Conservation (phyloP, 2,797 vertebrate genomes). For the Lutjanus campechanus region DNA sequence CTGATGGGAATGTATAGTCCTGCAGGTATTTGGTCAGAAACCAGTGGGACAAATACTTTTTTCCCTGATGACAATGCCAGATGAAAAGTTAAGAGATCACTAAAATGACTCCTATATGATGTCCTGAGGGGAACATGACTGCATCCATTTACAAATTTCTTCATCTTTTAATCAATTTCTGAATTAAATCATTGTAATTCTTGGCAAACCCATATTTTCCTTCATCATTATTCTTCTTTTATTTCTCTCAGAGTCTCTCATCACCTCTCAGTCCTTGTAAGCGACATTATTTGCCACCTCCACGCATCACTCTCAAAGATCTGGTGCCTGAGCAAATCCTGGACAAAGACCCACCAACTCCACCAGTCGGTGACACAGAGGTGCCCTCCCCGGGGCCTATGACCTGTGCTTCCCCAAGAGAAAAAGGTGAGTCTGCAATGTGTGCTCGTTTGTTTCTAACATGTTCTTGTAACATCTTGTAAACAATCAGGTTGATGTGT, state of each 20-base stretch:
- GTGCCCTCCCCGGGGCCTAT: slow-evolving; percentile 48
- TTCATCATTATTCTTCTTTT: slow-evolving; percentile 2
- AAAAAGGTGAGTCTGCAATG: slow-evolving; percentile 55
- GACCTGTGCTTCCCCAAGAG: slow-evolving; percentile 47
- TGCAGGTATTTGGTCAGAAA: too few relatives aligned
- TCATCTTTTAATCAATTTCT: neutral
- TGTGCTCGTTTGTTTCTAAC: neutral
- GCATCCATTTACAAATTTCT: neutral
- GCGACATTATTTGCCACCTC: slow-evolving; percentile 72
- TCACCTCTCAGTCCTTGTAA: slow-evolving; percentile 71
- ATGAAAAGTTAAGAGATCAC: too few relatives aligned
- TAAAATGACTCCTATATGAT: too few relatives aligned
- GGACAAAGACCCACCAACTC: slow-evolving; percentile 77
- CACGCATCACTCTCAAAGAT: slow-evolving; percentile 75
- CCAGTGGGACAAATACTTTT: too few relatives aligned
- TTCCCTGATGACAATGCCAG: too few relatives aligned
- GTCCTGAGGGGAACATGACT: too few relatives aligned
- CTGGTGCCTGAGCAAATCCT: slow-evolving; percentile 72
- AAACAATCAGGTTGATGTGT: too few relatives aligned
- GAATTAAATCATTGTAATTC: too few relatives aligned
- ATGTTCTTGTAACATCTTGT: neutral
- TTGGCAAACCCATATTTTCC: neutral
- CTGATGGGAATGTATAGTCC: neutral
- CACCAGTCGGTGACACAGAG: slow-evolving; percentile 66
- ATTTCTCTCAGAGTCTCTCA: slow-evolving; percentile 71